These are phyloP conservation scores for Heliconius hewitsoni DNA, from an alignment of 1,140 invertebrate species.

Conservation along the genomic window DNA sequence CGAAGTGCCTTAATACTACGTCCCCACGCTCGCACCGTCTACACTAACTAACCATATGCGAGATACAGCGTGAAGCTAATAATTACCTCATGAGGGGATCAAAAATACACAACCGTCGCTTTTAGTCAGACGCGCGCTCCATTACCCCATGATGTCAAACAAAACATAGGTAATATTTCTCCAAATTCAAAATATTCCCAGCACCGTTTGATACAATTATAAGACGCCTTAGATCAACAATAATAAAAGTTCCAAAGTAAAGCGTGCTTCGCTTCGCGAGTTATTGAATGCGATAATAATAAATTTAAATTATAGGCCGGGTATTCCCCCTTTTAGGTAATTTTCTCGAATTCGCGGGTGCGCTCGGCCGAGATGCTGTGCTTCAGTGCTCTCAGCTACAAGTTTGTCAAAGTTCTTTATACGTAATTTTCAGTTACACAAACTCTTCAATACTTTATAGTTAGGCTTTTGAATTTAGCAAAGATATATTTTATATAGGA, in stretches of 20 bases:
- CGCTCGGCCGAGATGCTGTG: background rate
- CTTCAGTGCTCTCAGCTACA: background rate
- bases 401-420: background rate
- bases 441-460: background rate
- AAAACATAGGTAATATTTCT: background rate
- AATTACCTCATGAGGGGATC: too few species aligned
- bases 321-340: constrained; percentile 24
- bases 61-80: too few species aligned
- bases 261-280: constrained; percentile 18
- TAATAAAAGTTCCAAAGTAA: constrained; percentile 2
- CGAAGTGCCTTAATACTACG: too few species aligned
- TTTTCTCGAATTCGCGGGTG: constrained; percentile 18
- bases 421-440: background rate
- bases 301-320: constrained; percentile 45
- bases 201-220: background rate
- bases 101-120: background rate
- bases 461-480: background rate
- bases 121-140: too few species aligned
- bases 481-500: too few species aligned
- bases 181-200: background rate
- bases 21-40: too few species aligned
- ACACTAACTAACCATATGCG: too few species aligned
- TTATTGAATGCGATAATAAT: constrained; percentile 44
- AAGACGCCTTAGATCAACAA: constrained; percentile 11
- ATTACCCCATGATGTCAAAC: too few species aligned